Evolutionary conservation across 1,140 invertebrate genomes (phyloP).

Genomic region (Oreohelix idahoensis): DNA sequence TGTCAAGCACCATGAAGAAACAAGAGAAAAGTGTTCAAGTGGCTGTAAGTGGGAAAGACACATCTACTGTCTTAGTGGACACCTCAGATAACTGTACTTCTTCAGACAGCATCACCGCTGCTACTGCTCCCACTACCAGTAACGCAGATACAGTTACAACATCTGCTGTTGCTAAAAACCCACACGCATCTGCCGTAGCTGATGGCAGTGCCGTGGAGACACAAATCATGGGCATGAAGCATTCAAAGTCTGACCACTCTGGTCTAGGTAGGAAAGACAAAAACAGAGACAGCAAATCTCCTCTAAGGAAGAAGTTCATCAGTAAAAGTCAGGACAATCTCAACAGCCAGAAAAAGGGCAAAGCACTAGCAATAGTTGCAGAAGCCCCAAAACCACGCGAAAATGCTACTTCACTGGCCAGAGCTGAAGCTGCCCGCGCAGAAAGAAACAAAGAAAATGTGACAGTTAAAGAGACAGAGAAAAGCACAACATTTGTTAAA

Average conservation of each 20-base stretch:
- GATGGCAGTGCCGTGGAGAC: not conserved
- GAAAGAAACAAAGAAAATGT: conserved; percentile 44
- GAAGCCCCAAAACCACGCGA: conserved; percentile 41
- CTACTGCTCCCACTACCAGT: no score
- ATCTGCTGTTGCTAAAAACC: no score
- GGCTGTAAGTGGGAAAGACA: not conserved
- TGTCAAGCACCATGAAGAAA: not conserved
- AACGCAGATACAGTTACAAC: not conserved
- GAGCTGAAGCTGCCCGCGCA: conserved; percentile 41
- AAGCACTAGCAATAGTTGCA: conserved; percentile 48
- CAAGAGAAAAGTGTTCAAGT: not conserved
- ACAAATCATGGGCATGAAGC: conserved; percentile 55
- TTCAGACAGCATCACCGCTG: not conserved
- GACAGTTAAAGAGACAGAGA: conserved; percentile 48
- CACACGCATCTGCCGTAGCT: not conserved
- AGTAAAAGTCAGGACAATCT: conserved; percentile 73
- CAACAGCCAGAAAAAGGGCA: conserved; percentile 53
- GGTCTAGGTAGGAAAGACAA: conserved; percentile 48
- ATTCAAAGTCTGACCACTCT: conserved; percentile 60
- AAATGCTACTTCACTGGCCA: conserved; percentile 38
- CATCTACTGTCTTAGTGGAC: not conserved
- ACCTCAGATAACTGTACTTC: not conserved
- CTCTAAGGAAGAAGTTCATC: conserved; percentile 56
- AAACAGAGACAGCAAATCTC: not conserved
- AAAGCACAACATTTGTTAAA: conserved; percentile 46